Evolutionary conservation across 37 sponge, comb jelly and placozoan species (phyloP).

Genomic region (Diacarnus erythraeanus): DNA sequence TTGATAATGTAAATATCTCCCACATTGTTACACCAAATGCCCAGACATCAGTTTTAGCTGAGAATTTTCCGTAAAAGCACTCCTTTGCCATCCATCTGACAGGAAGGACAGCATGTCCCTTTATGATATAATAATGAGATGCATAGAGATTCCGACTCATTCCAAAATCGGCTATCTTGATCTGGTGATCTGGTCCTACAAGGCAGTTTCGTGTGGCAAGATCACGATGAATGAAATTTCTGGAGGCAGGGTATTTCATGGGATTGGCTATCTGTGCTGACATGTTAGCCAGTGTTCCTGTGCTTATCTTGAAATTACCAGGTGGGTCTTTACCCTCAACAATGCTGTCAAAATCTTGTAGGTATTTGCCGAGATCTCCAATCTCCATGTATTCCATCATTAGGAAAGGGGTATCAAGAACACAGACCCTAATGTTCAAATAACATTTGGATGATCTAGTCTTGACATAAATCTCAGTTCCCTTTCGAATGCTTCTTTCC

Average conservation of each 20-base stretch:
- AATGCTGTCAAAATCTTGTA: constrained; percentile 30
- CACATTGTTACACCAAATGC: constrained; percentile 77
- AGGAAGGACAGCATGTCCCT: constrained; percentile 51
- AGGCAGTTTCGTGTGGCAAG: constrained; percentile 79
- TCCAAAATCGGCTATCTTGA: constrained; percentile 78
- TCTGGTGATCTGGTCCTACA: constrained; percentile 50
- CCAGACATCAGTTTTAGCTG: constrained; percentile 76
- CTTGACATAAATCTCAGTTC: constrained; percentile 66
- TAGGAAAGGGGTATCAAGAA: constrained; percentile 35
- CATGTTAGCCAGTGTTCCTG: constrained; percentile 37
- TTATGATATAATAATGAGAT: constrained; percentile 59
- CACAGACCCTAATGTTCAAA: constrained; percentile 60
- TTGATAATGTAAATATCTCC: constrained; percentile 66
- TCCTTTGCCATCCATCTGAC: constrained; percentile 80
- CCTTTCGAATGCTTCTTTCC: constrained; percentile 43
- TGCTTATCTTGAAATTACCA: not conserved
- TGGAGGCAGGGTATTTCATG: constrained; percentile 70
- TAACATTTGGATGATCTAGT: constrained; percentile 55
- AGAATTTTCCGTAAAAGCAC: constrained; percentile 76
- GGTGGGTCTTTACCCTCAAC: not conserved
- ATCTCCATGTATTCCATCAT: constrained; percentile 77
- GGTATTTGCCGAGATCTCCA: constrained; percentile 68
- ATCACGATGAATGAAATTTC: constrained; percentile 67
- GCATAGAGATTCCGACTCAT: constrained; percentile 71
- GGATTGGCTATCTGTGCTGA: constrained; percentile 72